Evolutionary conservation across 2,113 vertebrate species (phyloP).

Genomic region (Cynocephalus volans): DNA sequence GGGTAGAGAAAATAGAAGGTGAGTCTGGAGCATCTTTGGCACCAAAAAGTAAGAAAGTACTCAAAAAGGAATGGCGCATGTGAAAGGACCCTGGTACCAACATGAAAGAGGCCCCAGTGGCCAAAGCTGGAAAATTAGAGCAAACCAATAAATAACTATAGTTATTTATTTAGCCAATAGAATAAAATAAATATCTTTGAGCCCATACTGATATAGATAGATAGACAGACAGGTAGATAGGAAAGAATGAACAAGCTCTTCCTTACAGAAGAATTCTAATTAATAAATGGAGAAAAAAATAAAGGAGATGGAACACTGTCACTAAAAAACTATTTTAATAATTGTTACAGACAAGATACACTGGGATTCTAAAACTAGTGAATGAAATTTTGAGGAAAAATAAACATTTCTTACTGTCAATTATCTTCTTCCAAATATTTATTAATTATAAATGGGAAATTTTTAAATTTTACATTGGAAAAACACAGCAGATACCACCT

Average conservation of each 20-base stretch:
- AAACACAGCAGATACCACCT: not conserved
- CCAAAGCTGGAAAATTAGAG: not conserved
- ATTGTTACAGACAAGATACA: not conserved
- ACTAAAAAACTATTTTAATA: not conserved
- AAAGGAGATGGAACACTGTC: not conserved
- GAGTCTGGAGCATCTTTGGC: not conserved
- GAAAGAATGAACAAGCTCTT: not conserved
- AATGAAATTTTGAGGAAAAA: not conserved
- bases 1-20: not conserved
- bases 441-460: not conserved
- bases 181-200: not conserved
- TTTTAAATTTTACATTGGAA: not conserved
- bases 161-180: not conserved
- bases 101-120: not conserved
- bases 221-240: not conserved
- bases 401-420: not conserved
- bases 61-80: not conserved
- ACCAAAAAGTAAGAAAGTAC: not conserved
- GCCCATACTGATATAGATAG: not conserved
- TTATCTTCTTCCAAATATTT: not conserved
- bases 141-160: not conserved
- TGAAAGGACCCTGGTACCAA: not conserved
- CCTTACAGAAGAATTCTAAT: not conserved
- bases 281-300: not conserved
- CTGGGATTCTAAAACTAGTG: not conserved